These are phyloP conservation scores for Leptobrachium ailaonicum DNA, from an alignment of 2,113 vertebrate species.

Conservation along the genomic window DNA sequence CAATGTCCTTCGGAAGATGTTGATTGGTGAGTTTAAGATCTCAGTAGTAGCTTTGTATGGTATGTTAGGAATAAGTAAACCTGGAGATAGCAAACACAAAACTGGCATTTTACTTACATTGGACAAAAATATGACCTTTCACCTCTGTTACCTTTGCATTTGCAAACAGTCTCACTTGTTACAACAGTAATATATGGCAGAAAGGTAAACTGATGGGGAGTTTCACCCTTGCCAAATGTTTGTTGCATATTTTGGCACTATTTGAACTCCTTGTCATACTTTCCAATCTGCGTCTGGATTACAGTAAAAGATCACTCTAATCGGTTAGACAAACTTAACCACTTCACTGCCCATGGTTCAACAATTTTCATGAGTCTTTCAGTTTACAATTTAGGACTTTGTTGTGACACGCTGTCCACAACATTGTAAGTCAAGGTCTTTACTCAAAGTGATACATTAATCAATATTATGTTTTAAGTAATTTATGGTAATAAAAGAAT, in stretches of 20 bases:
- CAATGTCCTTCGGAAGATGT: too few relatives aligned
- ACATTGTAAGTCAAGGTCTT: not conserved
- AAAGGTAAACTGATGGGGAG: conserved; percentile 29
- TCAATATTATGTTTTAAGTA: not conserved
- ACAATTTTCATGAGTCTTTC: conserved; percentile 21
- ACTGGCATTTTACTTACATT: conserved; percentile 26
- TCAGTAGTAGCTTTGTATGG: conserved; percentile 7
- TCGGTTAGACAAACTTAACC: conserved; percentile 61
- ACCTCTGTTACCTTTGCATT: conserved; percentile 38
- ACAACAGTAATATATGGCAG: conserved; percentile 41
- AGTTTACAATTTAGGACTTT: not conserved
- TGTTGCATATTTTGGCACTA: conserved; percentile 37
- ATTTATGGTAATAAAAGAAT: not conserved
- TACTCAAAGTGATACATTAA: not conserved
- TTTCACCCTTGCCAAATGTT: conserved; percentile 43
- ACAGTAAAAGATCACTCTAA: conserved; percentile 24
- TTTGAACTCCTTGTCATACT: conserved; percentile 10
- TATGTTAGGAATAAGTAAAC: conserved; percentile 34
- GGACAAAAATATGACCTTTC: conserved; percentile 22
- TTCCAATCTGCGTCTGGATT: conserved; percentile 25
- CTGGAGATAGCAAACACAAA: conserved; percentile 24
- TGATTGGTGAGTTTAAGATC: too few relatives aligned
- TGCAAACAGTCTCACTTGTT: conserved; percentile 47
- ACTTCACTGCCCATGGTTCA: conserved; percentile 55
- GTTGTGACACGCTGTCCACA: not conserved